These are phyloP conservation scores for Cotesia congregata DNA, from an alignment of 2,888 invertebrate genomes.

Conservation along the genomic window DNA sequence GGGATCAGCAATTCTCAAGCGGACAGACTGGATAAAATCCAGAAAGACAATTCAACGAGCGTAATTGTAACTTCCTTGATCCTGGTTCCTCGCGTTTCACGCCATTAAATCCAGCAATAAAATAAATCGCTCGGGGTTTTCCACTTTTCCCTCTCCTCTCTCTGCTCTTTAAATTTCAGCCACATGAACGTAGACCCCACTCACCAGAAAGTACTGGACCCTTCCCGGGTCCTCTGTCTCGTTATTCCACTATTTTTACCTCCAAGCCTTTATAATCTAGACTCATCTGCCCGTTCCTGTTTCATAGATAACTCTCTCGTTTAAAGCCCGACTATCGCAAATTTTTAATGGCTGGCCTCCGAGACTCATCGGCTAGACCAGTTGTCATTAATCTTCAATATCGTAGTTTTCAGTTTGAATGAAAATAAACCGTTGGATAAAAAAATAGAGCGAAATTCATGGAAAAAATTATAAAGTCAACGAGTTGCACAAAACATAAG, in stretches of 20 bases:
- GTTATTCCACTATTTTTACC: slow-evolving; percentile 34
- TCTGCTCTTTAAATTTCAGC: slow-evolving; percentile 22
- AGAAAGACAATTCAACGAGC: slow-evolving; percentile 15
- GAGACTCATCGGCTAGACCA: slow-evolving; percentile 6
- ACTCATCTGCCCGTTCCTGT: slow-evolving; percentile 5
- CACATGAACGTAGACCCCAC: background rate
- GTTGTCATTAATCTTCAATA: slow-evolving; percentile 9
- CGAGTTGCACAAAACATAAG: background rate
- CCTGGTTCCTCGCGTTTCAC: slow-evolving; percentile 43
- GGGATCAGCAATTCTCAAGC: background rate
- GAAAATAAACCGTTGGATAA: background rate
- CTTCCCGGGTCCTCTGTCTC: slow-evolving; percentile 36
- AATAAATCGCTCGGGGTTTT: slow-evolving; percentile 50
- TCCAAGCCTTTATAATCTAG: slow-evolving; percentile 1
- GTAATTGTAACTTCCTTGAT: slow-evolving; percentile 52
- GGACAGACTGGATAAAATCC: slow-evolving; percentile 7
- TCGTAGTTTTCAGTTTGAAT: background rate
- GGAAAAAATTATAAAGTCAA: slow-evolving; percentile 23
- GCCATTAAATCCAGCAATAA: slow-evolving; percentile 50
- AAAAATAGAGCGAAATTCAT: background rate
- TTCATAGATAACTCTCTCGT: slow-evolving; percentile 9
- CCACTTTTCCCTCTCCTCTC: slow-evolving; percentile 36
- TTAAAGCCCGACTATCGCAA: slow-evolving; percentile 32
- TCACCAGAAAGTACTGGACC: background rate
- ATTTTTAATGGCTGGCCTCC: slow-evolving; percentile 47